phyloP scores from a whole-genome alignment of 2,113 vertebrate genomes.

The Otocyon megalotis region DNA sequence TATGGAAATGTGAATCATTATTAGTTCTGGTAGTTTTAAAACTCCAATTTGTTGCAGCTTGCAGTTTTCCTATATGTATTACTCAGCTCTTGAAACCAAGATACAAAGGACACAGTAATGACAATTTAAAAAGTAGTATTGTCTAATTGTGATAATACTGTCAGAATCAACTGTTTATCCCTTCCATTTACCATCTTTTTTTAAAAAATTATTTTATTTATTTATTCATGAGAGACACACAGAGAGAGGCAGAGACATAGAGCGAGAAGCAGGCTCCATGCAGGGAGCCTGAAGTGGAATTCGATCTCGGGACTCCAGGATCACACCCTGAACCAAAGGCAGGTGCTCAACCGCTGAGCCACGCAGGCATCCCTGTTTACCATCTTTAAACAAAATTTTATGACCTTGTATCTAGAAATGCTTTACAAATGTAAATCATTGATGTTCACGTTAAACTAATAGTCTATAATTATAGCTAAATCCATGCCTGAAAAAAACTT shows the following conservation, averaged over 20 bases:
- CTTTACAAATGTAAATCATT: neutral
- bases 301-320: no score
- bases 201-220: no score
- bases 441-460: neutral
- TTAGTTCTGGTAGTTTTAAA: constrained; percentile 38
- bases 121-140: neutral
- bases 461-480: constrained; percentile 28
- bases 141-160: neutral
- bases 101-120: constrained; percentile 4
- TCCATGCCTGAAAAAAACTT: neutral
- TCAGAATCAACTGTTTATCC: neutral
- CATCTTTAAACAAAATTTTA: constrained; percentile 10
- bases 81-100: constrained; percentile 21
- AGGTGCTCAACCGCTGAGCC: no score
- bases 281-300: no score
- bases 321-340: no score
- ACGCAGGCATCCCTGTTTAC: neutral
- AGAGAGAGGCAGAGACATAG: no score
- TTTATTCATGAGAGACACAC: no score
- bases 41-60: neutral
- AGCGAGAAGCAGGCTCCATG: no score
- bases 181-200: neutral
- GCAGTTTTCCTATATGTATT: neutral
- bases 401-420: neutral
- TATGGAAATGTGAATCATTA: constrained; percentile 22